Percentiles rank a stretch among this genome's conserved stretches.
Conservation (phyloP, 2,888 invertebrate species). For the Salticus scenicus region DNA sequence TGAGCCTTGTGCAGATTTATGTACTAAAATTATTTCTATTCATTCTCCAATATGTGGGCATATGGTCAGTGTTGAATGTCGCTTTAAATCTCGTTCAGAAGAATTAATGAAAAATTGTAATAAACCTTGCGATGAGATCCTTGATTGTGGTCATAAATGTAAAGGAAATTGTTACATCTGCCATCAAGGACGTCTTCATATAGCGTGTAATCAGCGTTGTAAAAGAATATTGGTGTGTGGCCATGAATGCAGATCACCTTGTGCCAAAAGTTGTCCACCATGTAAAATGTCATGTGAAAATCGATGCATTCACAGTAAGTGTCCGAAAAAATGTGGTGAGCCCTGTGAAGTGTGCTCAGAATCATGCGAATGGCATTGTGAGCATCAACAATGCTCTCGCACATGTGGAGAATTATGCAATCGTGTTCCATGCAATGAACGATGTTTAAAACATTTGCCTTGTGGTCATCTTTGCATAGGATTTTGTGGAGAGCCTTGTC, state of each 20-base stretch:
- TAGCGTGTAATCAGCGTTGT: slow-evolving; percentile 74
- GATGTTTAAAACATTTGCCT: slow-evolving; percentile 74
- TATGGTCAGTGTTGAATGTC: slow-evolving; percentile 36
- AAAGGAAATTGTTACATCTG: slow-evolving; percentile 75
- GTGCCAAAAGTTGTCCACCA: slow-evolving; percentile 75
- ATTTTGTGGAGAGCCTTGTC: slow-evolving; percentile 84
- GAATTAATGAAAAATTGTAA: slow-evolving; percentile 69
- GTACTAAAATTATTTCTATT: slow-evolving; percentile 1
- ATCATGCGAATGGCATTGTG: slow-evolving; percentile 75
- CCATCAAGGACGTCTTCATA: slow-evolving; percentile 75
- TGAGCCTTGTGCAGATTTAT: slow-evolving; percentile 73
- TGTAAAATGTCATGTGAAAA: slow-evolving; percentile 75
- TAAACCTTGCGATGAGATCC: slow-evolving; percentile 71
- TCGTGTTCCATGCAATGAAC: slow-evolving; percentile 74
- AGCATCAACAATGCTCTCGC: slow-evolving; percentile 74
- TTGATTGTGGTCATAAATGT: slow-evolving; percentile 74
- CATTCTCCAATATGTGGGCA: slow-evolving; percentile 47
- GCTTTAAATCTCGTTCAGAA: slow-evolving; percentile 20
- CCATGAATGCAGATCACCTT: slow-evolving; percentile 75
- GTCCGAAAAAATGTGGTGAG: slow-evolving; percentile 73
- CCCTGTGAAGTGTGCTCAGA: slow-evolving; percentile 74
- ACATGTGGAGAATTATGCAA: slow-evolving; percentile 76
- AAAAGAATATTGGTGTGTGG: slow-evolving; percentile 75
- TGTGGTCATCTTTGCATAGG: slow-evolving; percentile 83
- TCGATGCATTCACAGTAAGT: slow-evolving; percentile 74